These are phyloP conservation scores for Congeria kusceri DNA, from an alignment of 2,888 invertebrate species.

Conservation along the genomic window DNA sequence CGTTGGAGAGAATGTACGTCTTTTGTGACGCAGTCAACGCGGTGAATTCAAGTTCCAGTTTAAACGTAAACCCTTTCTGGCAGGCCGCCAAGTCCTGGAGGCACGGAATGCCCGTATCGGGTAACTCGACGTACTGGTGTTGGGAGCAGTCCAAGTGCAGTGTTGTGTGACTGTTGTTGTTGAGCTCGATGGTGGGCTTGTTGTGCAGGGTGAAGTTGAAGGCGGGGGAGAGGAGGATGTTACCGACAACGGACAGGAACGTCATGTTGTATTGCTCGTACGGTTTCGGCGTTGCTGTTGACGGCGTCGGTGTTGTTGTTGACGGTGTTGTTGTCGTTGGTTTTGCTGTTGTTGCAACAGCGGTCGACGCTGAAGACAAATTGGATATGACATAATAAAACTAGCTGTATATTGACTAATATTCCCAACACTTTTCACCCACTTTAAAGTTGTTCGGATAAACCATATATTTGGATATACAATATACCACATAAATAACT, in stretches of 20 bases:
- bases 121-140: slow-evolving; percentile 71
- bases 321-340: not conserved
- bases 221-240: slow-evolving; percentile 67
- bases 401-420: too few species aligned
- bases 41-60: slow-evolving; percentile 65
- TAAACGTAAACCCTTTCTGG: slow-evolving; percentile 69
- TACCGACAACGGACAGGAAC: slow-evolving; percentile 65
- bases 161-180: slow-evolving; percentile 59
- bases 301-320: not conserved
- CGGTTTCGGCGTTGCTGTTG: slow-evolving; percentile 12
- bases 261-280: slow-evolving; percentile 57
- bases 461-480: too few species aligned
- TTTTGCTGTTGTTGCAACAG: not conserved
- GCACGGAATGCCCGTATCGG: slow-evolving; percentile 68
- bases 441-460: too few species aligned
- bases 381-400: not conserved
- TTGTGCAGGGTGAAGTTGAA: slow-evolving; percentile 72
- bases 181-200: slow-evolving; percentile 56
- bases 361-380: not conserved
- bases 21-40: slow-evolving; percentile 60
- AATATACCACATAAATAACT: too few species aligned
- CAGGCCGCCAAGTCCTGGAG: slow-evolving; percentile 68
- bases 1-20: slow-evolving; percentile 73
- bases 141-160: slow-evolving; percentile 61
- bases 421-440: too few species aligned